Evolutionary conservation across 2,888 invertebrate genomes (phyloP), one percentile per base, ranked within the genome.

Genomic region (Siphonodentalium dalli): DNA sequence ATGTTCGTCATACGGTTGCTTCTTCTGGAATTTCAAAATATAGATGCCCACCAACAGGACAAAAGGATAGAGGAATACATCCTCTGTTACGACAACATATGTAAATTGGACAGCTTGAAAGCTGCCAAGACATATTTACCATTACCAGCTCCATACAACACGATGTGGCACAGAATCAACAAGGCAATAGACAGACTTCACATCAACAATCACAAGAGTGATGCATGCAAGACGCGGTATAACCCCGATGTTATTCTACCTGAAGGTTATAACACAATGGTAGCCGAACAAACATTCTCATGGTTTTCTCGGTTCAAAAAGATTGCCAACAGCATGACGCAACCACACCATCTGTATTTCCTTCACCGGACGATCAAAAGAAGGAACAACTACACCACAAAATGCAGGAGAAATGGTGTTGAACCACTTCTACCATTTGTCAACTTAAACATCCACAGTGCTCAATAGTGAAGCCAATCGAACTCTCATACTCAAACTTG

Each of bases 161-260:
- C 11, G 18, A n/a, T 54, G 34, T 54, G 54, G 47, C 27, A 38
- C 11, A 21, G 11, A 13, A 52, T 52, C 20, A 52, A 45, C 2
- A 52, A 52, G 31, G 23, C 42, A n/a, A 40, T 53, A 18, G 53
- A 47, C 43, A 28, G 28, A 33, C 33, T 46, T n/a, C 46, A 52
- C 35, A 11, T 54, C 13, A 28, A 21, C 6, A 54, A 54, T 27
- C 54, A 54, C 28, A 34, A 11, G 24, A 38, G 48, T 40, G 3
- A 15, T 3, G 37, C 23, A 20, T 54, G 54, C 26, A 41, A 37
- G 20, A 21, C 15, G 6, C 18, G 8, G 20, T 54, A 54, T 34
- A 42, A 42, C 28, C 47, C 47, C 6, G n/a, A 27, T n/a, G 27
- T 23, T 15, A n/a, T n/a, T n/a, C 28, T 54, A 3, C 54, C 54